Conservation (phyloP, 2,113 vertebrate genomes). For the Garra rufa region DNA sequence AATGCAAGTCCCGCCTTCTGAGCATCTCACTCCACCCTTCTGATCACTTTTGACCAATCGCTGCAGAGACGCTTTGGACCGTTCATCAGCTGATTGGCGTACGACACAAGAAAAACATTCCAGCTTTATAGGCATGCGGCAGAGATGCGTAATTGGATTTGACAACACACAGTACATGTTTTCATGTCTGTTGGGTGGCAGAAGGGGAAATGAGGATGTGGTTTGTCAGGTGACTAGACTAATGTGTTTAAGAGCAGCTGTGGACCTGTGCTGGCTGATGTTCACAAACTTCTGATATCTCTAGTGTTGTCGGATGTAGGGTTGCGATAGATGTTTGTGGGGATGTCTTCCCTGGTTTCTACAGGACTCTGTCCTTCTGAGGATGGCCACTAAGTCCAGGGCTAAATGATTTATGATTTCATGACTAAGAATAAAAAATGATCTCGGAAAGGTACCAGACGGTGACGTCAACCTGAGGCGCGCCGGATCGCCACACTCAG, state of each 20-base stretch:
- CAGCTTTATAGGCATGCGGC: slow-evolving; percentile 41
- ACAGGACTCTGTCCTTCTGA: neutral
- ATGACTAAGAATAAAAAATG: slow-evolving; percentile 54
- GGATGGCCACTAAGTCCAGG: neutral
- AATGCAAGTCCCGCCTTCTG: slow-evolving; percentile 61
- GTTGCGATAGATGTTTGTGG: neutral
- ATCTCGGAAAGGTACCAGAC: slow-evolving; percentile 37
- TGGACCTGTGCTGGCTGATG: neutral
- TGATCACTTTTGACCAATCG: slow-evolving; percentile 73
- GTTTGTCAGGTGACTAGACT: slow-evolving; percentile 29
- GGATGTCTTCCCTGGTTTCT: neutral
- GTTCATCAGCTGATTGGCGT: slow-evolving; percentile 54
- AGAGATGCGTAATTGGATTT: slow-evolving; percentile 64
- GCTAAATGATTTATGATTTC: slow-evolving; percentile 54
- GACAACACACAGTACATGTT: slow-evolving; percentile 48
- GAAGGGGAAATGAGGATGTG: slow-evolving; percentile 32
- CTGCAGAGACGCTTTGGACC: slow-evolving; percentile 75
- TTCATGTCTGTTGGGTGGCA: slow-evolving; percentile 48
- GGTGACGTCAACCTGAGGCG: slow-evolving; percentile 42
- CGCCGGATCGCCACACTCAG: slow-evolving; percentile 19
- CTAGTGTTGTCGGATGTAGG: neutral
- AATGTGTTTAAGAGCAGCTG: slow-evolving; percentile 11
- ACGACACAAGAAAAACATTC: slow-evolving; percentile 36
- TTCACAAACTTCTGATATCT: slow-evolving; percentile 19
- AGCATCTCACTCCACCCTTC: slow-evolving; percentile 56